Conservation (phyloP, 2,113 vertebrate genomes). For the Mus pahari region DNA sequence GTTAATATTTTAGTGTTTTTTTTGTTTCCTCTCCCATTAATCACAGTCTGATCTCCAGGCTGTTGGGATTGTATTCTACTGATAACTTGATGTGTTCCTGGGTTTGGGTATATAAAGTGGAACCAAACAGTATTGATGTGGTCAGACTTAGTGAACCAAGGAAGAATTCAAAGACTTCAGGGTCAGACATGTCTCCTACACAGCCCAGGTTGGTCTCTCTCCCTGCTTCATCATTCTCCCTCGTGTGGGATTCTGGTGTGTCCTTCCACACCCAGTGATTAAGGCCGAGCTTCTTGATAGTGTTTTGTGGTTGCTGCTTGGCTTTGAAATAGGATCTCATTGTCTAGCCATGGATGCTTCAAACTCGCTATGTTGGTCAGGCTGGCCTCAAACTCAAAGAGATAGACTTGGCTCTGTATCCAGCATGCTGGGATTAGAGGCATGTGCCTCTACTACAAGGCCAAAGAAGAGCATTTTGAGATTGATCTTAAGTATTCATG, state of each 20-base stretch:
- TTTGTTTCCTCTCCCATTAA: conserved; percentile 24
- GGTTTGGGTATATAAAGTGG: background rate
- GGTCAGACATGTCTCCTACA: background rate
- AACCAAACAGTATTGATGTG: background rate
- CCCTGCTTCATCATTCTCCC: background rate
- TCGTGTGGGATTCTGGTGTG: background rate
- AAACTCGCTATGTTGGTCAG: background rate
- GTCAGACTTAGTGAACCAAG: background rate
- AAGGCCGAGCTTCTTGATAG: background rate
- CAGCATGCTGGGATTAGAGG: background rate
- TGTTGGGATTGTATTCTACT: background rate
- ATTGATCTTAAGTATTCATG: background rate
- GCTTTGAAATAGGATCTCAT: background rate
- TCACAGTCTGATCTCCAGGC: background rate
- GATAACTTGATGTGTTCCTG: background rate
- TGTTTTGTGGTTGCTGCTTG: background rate
- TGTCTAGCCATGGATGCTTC: background rate
- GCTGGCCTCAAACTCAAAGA: background rate
- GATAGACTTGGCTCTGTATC: background rate
- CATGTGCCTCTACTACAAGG: too few species aligned
- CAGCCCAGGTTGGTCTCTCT: too few species aligned
- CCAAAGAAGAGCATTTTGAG: background rate
- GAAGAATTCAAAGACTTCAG: background rate
- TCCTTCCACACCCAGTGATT: background rate
- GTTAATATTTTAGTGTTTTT: background rate